Base-by-base conservation (phyloP, 1,140 invertebrate genomes). In the Scylla paramamosain region DNA sequence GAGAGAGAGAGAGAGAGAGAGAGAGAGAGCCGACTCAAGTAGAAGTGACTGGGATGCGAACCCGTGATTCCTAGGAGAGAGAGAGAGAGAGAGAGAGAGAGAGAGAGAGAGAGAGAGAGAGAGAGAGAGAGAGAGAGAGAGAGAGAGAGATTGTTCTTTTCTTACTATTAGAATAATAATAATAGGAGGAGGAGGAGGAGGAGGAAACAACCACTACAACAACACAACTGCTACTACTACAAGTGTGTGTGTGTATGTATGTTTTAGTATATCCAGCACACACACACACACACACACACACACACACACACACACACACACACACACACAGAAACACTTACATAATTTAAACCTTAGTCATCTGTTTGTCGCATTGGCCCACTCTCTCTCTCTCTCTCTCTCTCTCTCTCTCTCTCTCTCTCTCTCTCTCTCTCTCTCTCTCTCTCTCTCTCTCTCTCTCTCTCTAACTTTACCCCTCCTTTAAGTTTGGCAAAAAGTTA, bases 81-180 rank as follows among this genome's bases (percentile, higher is more conserved):
- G 86, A 88, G 86, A 88, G 86, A 88, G 86, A 46, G 86, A 46
- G 86, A 88, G 86, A 88, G 45, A 88, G 86, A 88, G 86, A 77
- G 67, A 77, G 67, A 88, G 86, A 88, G 86, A 88, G 86, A 88
- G 86, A 88, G 86, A 88, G 86, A 88, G 86, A 88, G 86, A 46
- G 86, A 46, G 86, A 88, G 86, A 88, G 45, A 88, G 86, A 88
- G 86, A 77, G 59, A 67, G 59, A 67, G 67, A 77, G 67, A 77
- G 67, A 88, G 31, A 88, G 52, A 59, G 52, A 4, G 2, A 59
- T 12, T 16, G 3, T 59, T 59, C 20, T 16, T 0, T 59, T 59
- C 2, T 8, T 16, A 59, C 1, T 20, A n/a, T n/a, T 7, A 77
- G 20, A 77, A 77, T n/a, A n/a, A 77, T n/a, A 77, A 7, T n/a